Conservation (phyloP, 2,113 vertebrate species). For the Benitochromis conjunctus region DNA sequence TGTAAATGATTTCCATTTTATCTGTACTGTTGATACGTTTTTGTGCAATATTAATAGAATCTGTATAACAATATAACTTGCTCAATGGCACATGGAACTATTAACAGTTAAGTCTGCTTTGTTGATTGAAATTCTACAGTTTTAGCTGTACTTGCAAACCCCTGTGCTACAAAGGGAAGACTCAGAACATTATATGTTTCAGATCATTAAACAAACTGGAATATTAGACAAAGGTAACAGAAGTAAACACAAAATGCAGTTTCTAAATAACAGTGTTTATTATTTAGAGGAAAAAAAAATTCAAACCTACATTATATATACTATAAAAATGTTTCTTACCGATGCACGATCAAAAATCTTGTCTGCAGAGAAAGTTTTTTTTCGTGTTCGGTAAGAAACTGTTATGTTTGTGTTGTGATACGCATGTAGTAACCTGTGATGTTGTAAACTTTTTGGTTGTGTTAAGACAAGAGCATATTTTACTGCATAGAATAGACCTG, state of each 20-base stretch:
- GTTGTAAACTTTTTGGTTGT: background rate
- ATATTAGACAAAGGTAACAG: background rate
- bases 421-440: background rate
- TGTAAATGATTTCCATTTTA: background rate
- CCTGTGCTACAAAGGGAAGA: background rate
- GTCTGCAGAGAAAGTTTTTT: background rate
- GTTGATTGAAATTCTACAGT: background rate
- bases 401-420: background rate
- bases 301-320: background rate
- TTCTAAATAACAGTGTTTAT: background rate
- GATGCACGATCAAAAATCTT: background rate
- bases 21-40: too few relatives aligned
- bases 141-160: background rate
- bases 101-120: background rate
- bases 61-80: background rate
- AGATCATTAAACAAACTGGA: background rate
- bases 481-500: background rate
- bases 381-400: background rate
- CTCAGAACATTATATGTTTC: background rate
- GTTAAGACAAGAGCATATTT: background rate
- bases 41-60: background rate
- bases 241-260: background rate
- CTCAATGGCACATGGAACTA: fast-evolving
- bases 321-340: background rate
- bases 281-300: background rate